Conservation (phyloP, 23 tunicate species). For the Phallusia fumigata region DNA sequence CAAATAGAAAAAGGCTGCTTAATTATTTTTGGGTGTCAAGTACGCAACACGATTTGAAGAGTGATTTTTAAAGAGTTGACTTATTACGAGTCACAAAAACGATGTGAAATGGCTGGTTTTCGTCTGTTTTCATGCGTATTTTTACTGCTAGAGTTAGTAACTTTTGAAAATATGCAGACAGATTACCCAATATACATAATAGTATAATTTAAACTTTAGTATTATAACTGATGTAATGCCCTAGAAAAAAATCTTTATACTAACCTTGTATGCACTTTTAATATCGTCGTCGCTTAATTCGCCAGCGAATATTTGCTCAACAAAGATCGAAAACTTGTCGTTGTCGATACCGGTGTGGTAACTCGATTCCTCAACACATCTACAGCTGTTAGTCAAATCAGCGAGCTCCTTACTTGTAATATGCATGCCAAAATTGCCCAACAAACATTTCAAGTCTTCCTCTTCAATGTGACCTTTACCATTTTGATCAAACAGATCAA, state of each 20-base stretch:
- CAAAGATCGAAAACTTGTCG: background rate
- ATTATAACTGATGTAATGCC: too few relatives aligned
- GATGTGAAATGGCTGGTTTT: too few relatives aligned
- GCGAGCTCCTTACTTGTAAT: constrained; percentile 1
- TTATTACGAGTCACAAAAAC: too few relatives aligned
- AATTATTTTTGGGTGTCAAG: too few relatives aligned
- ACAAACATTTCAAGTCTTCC: background rate
- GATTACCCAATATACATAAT: too few relatives aligned
- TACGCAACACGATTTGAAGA: too few relatives aligned
- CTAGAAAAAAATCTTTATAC: background rate
- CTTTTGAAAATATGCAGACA: too few relatives aligned
- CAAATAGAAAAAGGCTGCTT: too few relatives aligned
- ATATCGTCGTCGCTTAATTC: constrained; percentile 2
- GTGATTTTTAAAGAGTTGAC: too few relatives aligned
- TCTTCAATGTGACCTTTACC: constrained; percentile 1
- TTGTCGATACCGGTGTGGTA: background rate
- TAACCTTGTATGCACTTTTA: background rate
- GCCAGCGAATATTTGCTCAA: background rate
- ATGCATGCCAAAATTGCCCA: background rate
- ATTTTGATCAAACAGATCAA: background rate
- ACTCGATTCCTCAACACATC: background rate
- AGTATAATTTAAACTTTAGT: too few relatives aligned
- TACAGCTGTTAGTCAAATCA: background rate
- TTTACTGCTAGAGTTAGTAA: too few relatives aligned
- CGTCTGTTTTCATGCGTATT: too few relatives aligned